Base-by-base conservation (phyloP, 2,797 vertebrate genomes). In the Percopsis omiscomaycus region DNA sequence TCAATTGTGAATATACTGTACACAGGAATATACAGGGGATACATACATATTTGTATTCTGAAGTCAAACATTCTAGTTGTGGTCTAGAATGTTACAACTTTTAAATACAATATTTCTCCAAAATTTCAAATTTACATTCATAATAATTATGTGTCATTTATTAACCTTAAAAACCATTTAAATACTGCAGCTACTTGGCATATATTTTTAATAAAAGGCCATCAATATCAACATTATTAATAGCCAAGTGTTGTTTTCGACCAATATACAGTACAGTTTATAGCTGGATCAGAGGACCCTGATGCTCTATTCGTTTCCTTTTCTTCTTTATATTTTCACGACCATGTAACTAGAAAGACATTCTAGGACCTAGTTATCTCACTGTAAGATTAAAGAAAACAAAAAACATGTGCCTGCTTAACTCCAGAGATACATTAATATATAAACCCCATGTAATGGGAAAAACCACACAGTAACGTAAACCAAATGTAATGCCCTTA, bases 71-170 rank as follows among this genome's bases (percentile, higher is more conserved):
- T 75, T 84, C 56, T 64, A 68, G 58, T 73, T 1, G 16, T 73
- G 56, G 50, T 72, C 84, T 49, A 79, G 50, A 84, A 86, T 84
- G 68, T 28, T 75, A 74, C 69, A 72, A 48, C 60, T 57, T 74
- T 71, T 50, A 48, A 73, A 65, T 59, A 69, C 62, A 77, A 46
- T 68, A 77, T 68, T 73, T 59, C 68, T 60, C 73, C 29, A 73
- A 79, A 77, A 61, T 63, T 50, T 74, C 71, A 79, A 77, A 61
- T 63, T 50, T 74, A 69, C 66, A 69, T 49, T 73, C 59, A 48
- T 52, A 54, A 64, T 68, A n/a, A 68, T 73, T 74, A 72, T 58
- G 45, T 22, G 50, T 61, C 44, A 52, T 66, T 62, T 29, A 62
- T 65, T 47, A 61, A 64, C 53, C 51, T 71, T 77, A 64, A 16